A percentile compares a stretch with the other conserved stretches of the same genome.
These are phyloP conservation scores for Eupithecia subfuscata DNA, from an alignment of 2,888 invertebrate genomes.

Conservation along the genomic window DNA sequence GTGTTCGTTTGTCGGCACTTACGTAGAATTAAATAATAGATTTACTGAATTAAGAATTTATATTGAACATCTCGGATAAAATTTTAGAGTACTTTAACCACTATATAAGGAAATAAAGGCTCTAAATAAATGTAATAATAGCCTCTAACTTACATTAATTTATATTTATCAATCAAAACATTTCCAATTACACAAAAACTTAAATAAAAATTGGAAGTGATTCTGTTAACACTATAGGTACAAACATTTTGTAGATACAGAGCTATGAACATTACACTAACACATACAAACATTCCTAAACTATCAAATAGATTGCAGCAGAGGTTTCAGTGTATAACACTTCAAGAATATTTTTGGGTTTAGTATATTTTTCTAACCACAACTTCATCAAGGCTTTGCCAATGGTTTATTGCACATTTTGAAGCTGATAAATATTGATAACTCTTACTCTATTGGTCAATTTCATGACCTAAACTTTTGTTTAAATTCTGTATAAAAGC, in stretches of 20 bases:
- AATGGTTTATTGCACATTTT: slow-evolving; percentile 77
- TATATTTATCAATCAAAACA: slow-evolving; percentile 39
- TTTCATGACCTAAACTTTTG: slow-evolving; percentile 37
- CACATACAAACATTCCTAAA: slow-evolving; percentile 44
- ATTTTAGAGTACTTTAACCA: slow-evolving; percentile 54
- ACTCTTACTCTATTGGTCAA: slow-evolving; percentile 47
- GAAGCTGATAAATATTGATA: slow-evolving; percentile 55
- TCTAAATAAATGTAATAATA: slow-evolving; percentile 59
- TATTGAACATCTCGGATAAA: slow-evolving; percentile 53
- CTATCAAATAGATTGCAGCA: slow-evolving; percentile 68
- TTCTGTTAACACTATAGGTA: slow-evolving; percentile 34
- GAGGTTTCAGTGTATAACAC: slow-evolving; percentile 74
- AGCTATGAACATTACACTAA: slow-evolving; percentile 51
- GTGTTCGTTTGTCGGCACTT: not conserved
- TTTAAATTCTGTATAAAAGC: slow-evolving; percentile 46
- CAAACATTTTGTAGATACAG: slow-evolving; percentile 47
- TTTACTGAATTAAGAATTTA: slow-evolving; percentile 54
- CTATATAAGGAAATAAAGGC: slow-evolving; percentile 52
- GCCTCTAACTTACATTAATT: slow-evolving; percentile 58
- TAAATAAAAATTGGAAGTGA: slow-evolving; percentile 42
- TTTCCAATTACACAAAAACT: slow-evolving; percentile 33
- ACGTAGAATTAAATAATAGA: not conserved
- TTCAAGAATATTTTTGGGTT: slow-evolving; percentile 63
- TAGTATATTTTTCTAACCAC: slow-evolving; percentile 67
- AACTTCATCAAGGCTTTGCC: slow-evolving; percentile 77